Percentiles rank a stretch among this genome's conserved stretches.
Conservation (phyloP, 1,140 invertebrate genomes). For the Parasteatoda tepidariorum region DNA sequence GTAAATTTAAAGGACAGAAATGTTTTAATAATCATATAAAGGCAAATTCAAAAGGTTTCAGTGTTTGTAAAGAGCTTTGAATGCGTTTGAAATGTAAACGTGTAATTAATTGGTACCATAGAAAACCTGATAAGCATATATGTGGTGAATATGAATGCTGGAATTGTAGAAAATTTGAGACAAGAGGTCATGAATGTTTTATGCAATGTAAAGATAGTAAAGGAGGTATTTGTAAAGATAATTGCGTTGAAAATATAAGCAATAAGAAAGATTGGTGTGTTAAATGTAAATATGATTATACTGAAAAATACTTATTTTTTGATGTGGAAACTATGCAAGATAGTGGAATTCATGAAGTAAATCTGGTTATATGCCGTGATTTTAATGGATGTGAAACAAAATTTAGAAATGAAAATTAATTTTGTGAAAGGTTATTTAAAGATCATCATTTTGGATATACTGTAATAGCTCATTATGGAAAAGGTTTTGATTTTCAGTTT, state of each 20-base stretch:
- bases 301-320: constrained; percentile 12
- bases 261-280: background rate
- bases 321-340: constrained; percentile 1
- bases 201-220: background rate
- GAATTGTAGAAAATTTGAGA: background rate
- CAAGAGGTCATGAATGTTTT: constrained; percentile 9
- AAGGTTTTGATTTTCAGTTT: constrained; percentile 25
- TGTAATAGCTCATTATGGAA: constrained; percentile 21
- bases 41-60: background rate
- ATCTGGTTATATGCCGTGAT: background rate
- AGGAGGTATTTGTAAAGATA: background rate
- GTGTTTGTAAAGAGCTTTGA: background rate
- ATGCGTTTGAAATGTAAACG: constrained; percentile 1
- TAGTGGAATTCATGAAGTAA: constrained; percentile 2
- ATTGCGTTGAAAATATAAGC: background rate
- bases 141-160: background rate
- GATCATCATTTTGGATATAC: background rate
- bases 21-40: constrained; percentile 15
- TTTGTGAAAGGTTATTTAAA: background rate
- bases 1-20: background rate
- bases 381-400: constrained; percentile 3
- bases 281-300: constrained; percentile 5
- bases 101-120: background rate
- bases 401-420: constrained; percentile 18
- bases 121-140: background rate